These are phyloP conservation scores for Chaenodraco wilsoni DNA, from an alignment of 2,797 vertebrate genomes.

Conservation along the genomic window DNA sequence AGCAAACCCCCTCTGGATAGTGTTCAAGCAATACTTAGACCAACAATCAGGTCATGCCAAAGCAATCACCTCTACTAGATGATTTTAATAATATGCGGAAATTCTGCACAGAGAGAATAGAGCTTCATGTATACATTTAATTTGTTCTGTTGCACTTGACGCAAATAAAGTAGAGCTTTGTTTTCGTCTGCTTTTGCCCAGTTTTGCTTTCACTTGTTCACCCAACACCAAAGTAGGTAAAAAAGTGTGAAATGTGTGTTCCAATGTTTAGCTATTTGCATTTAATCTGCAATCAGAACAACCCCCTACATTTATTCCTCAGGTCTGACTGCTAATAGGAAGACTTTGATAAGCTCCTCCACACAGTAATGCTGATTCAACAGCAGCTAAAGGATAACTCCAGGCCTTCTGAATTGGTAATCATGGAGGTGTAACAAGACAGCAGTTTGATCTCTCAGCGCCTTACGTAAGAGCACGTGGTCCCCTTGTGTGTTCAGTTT, in stretches of 20 bases:
- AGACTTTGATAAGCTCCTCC: conserved; percentile 46
- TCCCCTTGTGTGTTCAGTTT: conserved; percentile 51
- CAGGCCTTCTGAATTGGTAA: conserved; percentile 59
- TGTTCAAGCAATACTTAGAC: neutral
- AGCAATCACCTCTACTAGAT: neutral
- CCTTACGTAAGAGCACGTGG: conserved; percentile 28
- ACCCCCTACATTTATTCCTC: conserved; percentile 31
- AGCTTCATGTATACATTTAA: neutral
- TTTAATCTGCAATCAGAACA: conserved; percentile 31
- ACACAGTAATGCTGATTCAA: conserved; percentile 61
- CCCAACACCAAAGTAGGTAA: neutral
- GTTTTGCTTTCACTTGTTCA: neutral
- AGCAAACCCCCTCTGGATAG: neutral
- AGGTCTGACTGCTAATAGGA: conserved; percentile 48
- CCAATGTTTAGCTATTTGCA: conserved; percentile 25
- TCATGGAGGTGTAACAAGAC: conserved; percentile 54
- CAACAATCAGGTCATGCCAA: neutral
- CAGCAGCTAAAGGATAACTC: conserved; percentile 52
- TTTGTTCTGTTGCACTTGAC: neutral
- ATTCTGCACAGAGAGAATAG: neutral
- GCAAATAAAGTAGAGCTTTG: neutral
- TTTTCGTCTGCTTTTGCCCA: too few species aligned
- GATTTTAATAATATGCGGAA: neutral
- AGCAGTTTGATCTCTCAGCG: conserved; percentile 55
- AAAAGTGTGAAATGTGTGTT: conserved; percentile 7